A percentile compares a stretch with the other conserved stretches of the same genome.
These are phyloP conservation scores for Orchestia grillus DNA, from an alignment of 1,140 invertebrate genomes.

Conservation along the genomic window DNA sequence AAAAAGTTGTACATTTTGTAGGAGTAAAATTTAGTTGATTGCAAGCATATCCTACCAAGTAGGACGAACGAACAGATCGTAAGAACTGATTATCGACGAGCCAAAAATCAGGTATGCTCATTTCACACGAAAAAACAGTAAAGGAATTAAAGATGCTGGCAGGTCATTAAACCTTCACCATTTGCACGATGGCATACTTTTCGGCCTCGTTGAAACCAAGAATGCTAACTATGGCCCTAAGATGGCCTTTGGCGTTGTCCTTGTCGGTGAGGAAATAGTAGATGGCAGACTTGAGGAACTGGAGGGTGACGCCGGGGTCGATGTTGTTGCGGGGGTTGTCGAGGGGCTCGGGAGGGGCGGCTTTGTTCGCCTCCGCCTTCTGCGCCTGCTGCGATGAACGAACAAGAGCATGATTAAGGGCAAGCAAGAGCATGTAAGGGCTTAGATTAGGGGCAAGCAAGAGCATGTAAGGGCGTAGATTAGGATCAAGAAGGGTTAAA, in stretches of 20 bases:
- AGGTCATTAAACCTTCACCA: constrained; percentile 56
- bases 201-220: constrained; percentile 73
- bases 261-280: constrained; percentile 90
- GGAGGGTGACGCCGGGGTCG: constrained; percentile 87
- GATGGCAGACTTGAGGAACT: constrained; percentile 90
- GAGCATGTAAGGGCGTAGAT: too few relatives aligned
- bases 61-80: neutral
- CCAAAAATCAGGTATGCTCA: too few relatives aligned
- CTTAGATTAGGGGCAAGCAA: too few relatives aligned
- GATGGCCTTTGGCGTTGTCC: constrained; percentile 85
- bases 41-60: neutral
- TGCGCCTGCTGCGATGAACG: neutral
- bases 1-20: neutral
- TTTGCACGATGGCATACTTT: constrained; percentile 62
- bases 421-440: too few relatives aligned
- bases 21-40: neutral
- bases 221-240: constrained; percentile 89
- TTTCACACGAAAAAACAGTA: neutral
- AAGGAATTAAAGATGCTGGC: neutral
- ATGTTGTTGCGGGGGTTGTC: constrained; percentile 70
- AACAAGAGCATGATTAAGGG: too few relatives aligned
- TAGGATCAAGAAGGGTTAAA: too few relatives aligned
- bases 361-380: constrained; percentile 1
- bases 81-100: neutral
- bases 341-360: neutral